Percentiles rank a stretch among this genome's conserved stretches.
Conservation (phyloP, 2,113 vertebrate genomes). For the Sturnus vulgaris region DNA sequence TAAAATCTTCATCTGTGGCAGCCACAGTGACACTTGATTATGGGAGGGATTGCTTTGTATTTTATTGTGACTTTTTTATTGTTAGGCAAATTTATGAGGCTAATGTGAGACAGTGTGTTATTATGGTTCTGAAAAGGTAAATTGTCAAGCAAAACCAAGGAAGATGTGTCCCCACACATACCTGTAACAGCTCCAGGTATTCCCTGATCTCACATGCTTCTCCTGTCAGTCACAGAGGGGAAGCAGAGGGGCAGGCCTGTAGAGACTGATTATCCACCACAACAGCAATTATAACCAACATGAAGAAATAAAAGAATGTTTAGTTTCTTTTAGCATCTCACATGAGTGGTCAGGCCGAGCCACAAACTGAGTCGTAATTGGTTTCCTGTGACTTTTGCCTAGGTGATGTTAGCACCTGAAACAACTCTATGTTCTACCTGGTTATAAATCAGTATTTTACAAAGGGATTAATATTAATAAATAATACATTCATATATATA, state of each 20-base stretch:
- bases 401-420: accelerated
- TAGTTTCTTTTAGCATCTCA: background rate
- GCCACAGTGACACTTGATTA: background rate
- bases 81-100: background rate
- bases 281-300: background rate
- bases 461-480: background rate
- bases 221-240: background rate
- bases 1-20: background rate
- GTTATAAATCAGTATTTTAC: background rate
- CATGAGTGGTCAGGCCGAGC: background rate
- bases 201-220: background rate
- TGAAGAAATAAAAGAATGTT: background rate
- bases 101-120: background rate
- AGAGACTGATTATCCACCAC: background rate
- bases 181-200: background rate
- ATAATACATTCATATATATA: background rate
- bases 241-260: background rate
- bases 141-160: background rate
- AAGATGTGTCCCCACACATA: background rate
- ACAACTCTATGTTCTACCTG: background rate
- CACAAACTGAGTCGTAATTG: background rate
- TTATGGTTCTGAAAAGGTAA: background rate
- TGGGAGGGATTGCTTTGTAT: background rate
- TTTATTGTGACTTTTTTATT: background rate
- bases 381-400: background rate